phyloP scores from a whole-genome alignment of 2,888 invertebrate genomes.

The Ephialtes manifestator region DNA sequence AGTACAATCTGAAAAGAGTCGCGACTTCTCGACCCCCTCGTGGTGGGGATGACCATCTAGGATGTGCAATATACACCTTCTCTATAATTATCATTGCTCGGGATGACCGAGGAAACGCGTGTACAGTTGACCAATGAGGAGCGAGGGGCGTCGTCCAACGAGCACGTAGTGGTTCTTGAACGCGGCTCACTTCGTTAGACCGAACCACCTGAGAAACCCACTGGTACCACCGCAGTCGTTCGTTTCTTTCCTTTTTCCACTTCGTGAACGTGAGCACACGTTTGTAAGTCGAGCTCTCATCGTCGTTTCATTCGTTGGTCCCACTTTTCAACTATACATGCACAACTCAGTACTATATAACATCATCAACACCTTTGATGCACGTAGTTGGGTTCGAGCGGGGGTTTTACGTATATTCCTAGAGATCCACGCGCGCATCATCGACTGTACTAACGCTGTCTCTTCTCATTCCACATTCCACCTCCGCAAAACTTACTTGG shows the following conservation, averaged over 20 bases:
- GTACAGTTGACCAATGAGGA: conserved; percentile 76
- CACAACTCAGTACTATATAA: neutral
- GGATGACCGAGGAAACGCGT: conserved; percentile 66
- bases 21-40: neutral
- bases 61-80: conserved; percentile 32
- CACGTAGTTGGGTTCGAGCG: conserved; percentile 42
- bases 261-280: conserved; percentile 26
- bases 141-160: conserved; percentile 75
- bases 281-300: conserved; percentile 1
- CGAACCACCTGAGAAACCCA: conserved; percentile 52
- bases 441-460: neutral
- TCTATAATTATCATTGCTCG: conserved; percentile 62
- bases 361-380: conserved; percentile 8
- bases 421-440: conserved; percentile 29
- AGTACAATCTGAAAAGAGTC: neutral
- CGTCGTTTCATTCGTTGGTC: neutral
- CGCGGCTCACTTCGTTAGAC: conserved; percentile 35
- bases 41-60: conserved; percentile 51
- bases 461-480: conserved; percentile 54
- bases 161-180: conserved; percentile 53
- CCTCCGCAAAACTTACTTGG: conserved; percentile 51
- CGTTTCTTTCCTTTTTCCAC: conserved; percentile 57
- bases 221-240: conserved; percentile 54
- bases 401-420: conserved; percentile 20
- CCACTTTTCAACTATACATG: neutral